Conservation (phyloP, 2,888 invertebrate species). For the Ischnura elegans region DNA sequence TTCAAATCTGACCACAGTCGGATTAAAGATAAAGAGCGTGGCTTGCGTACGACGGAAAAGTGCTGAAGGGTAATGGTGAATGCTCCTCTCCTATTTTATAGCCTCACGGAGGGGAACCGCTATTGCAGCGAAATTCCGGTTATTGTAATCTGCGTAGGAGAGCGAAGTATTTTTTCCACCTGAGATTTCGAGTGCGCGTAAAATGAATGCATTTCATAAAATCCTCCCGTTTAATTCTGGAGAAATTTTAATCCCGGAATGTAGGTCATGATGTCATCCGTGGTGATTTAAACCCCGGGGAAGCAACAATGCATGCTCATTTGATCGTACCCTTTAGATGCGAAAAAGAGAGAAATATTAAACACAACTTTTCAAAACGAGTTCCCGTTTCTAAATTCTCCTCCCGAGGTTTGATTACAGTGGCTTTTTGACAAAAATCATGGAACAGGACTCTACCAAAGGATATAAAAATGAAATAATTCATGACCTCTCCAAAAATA, state of each 20-base stretch:
- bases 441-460: too few species aligned
- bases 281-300: not conserved
- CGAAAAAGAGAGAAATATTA: not conserved
- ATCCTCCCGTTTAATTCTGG: too few species aligned
- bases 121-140: not conserved
- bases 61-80: not conserved
- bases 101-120: not conserved
- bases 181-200: not conserved
- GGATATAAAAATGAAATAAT: too few species aligned
- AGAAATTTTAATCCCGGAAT: not conserved
- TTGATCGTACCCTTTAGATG: not conserved
- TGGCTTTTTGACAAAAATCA: too few species aligned
- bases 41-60: too few species aligned
- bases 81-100: not conserved
- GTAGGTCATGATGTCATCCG: not conserved
- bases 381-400: not conserved
- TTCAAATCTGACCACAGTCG: too few species aligned
- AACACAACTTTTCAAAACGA: not conserved
- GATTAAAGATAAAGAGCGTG: too few species aligned
- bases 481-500: too few species aligned
- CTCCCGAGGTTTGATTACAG: too few species aligned
- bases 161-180: not conserved
- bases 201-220: not conserved
- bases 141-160: too few species aligned
- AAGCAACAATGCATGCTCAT: not conserved